A percentile compares a stretch with the other conserved stretches of the same genome.
phyloP scores from a whole-genome alignment of 1,140 invertebrate species.

The Drosophila dunni region DNA sequence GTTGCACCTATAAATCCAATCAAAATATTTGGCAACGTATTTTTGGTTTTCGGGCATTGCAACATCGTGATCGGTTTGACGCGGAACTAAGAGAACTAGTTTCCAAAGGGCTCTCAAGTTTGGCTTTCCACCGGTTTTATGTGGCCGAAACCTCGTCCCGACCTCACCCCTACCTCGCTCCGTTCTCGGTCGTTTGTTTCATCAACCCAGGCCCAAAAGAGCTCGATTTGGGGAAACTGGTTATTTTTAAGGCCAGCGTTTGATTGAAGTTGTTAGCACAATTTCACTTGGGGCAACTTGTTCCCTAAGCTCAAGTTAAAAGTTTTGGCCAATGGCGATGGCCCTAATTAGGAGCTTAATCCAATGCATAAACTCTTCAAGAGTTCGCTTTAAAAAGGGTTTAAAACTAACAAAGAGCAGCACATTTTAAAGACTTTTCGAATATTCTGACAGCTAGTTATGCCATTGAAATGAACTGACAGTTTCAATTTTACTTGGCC shows the following conservation, averaged over 20 bases:
- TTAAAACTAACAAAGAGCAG: not conserved
- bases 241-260: slow-evolving; percentile 50
- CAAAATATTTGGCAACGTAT: slow-evolving; percentile 17
- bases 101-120: slow-evolving; percentile 19
- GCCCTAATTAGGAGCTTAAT: slow-evolving; percentile 18
- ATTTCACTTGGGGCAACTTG: slow-evolving; percentile 34
- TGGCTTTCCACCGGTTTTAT: slow-evolving; percentile 23
- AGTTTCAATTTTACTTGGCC: no score
- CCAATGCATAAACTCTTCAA: not conserved
- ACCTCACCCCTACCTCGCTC: not conserved
- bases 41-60: slow-evolving; percentile 28
- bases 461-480: no score
- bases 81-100: slow-evolving; percentile 54
- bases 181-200: not conserved
- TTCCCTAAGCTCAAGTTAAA: not conserved
- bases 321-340: slow-evolving; percentile 8
- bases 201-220: not conserved
- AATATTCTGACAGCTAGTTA: no score
- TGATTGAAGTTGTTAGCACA: slow-evolving; percentile 67
- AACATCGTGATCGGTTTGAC: slow-evolving; percentile 21
- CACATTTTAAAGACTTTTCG: no score
- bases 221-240: slow-evolving; percentile 39
- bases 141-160: not conserved
- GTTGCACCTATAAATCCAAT: slow-evolving; percentile 30
- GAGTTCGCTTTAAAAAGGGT: not conserved